Percentiles rank a stretch among this genome's conserved stretches.
phyloP scores from a whole-genome alignment of 2,113 vertebrate genomes.

The Periophthalmodon schlosseri region DNA sequence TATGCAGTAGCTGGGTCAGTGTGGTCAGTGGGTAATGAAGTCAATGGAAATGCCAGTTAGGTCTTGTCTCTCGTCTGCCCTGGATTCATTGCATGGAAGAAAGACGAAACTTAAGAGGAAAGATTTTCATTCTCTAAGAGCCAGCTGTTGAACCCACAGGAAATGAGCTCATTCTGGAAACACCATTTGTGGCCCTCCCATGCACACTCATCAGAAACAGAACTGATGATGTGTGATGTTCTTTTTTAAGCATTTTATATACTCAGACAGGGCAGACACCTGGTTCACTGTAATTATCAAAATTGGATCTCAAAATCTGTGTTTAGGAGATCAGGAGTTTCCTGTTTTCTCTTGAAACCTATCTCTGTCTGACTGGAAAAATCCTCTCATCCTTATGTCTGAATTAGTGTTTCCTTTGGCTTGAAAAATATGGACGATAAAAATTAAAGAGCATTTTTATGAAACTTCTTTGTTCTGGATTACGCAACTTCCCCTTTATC shows the following conservation, averaged over 20 bases:
- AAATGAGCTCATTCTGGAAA: constrained; percentile 56
- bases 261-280: not conserved
- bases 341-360: constrained; percentile 27
- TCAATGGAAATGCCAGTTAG: constrained; percentile 35
- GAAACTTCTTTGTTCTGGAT: not conserved
- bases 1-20: constrained; percentile 21
- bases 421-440: not conserved
- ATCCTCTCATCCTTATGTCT: constrained; percentile 19
- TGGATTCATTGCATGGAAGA: constrained; percentile 16
- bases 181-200: constrained; percentile 18
- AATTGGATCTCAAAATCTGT: constrained; percentile 12
- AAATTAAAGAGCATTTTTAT: not conserved
- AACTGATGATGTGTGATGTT: constrained; percentile 20
- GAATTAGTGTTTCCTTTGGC: not conserved
- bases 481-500: not conserved
- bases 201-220: constrained; percentile 9
- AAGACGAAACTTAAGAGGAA: constrained; percentile 32
- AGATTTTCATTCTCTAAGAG: constrained; percentile 37
- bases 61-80: constrained; percentile 23
- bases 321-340: constrained; percentile 57
- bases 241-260: not conserved
- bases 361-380: constrained; percentile 60
- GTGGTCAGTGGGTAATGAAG: constrained; percentile 24
- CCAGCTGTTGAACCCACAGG: constrained; percentile 51
- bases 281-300: not conserved